phyloP scores from a whole-genome alignment of 2,113 vertebrate genomes.

The Todiramphus saurophagus region DNA sequence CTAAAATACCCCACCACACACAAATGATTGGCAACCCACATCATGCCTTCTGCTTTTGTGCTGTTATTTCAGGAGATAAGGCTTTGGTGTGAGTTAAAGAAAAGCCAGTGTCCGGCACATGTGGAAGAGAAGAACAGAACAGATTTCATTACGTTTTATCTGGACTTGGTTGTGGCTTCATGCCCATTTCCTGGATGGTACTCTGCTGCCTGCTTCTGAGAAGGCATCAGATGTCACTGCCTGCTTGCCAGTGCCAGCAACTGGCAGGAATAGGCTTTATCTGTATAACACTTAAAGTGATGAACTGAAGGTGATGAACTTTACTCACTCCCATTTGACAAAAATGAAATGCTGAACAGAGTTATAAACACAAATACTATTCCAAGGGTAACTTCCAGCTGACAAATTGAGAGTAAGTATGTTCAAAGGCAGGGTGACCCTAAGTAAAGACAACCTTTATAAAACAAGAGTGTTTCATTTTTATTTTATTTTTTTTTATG shows the following conservation, averaged over 20 bases:
- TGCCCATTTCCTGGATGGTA: not conserved
- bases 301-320: not conserved
- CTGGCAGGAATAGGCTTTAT: not conserved
- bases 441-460: not conserved
- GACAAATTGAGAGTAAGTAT: not conserved
- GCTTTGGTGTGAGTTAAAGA: not conserved
- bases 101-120: rapidly evolving
- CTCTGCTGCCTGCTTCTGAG: not conserved
- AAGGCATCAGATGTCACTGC: not conserved
- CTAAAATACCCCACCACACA: not conserved
- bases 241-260: not conserved
- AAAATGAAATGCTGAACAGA: not conserved
- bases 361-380: not conserved
- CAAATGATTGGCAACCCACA: not conserved
- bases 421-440: not conserved
- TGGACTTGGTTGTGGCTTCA: not conserved
- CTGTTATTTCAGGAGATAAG: not conserved
- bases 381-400: not conserved
- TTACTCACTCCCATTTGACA: not conserved
- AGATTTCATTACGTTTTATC: not conserved
- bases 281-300: not conserved
- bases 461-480: not conserved
- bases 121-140: not conserved
- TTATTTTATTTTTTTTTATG: not conserved
- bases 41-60: not conserved